Conservation (phyloP, 2,113 vertebrate species). For the Salvelinus alpinus region DNA sequence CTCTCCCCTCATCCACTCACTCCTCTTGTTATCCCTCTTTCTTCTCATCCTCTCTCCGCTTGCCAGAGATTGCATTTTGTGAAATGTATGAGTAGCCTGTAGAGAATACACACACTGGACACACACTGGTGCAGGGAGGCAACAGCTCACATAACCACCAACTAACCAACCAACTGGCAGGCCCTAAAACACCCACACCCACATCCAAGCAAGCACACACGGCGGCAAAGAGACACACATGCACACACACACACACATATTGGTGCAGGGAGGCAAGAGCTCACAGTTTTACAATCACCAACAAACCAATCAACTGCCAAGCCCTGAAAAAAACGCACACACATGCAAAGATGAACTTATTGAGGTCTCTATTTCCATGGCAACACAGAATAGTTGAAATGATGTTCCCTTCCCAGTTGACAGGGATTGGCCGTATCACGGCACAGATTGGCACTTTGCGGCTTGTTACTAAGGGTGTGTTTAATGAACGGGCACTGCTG, state of each 20-base stretch:
- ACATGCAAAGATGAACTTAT: conserved; percentile 74
- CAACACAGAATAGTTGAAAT: conserved; percentile 81
- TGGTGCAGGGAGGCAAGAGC: conserved; percentile 28
- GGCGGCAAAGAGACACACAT: neutral
- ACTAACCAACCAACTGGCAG: conserved; percentile 14
- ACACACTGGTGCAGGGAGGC: neutral
- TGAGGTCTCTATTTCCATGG: conserved; percentile 79
- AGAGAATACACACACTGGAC: neutral
- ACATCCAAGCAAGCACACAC: conserved; percentile 30
- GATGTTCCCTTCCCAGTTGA: conserved; percentile 76
- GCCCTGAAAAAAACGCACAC: conserved; percentile 21
- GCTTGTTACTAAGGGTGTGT: conserved; percentile 77
- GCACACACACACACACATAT: conserved; percentile 24
- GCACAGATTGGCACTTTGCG: conserved; percentile 75
- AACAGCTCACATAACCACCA: conserved; percentile 11
- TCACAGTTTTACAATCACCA: conserved; percentile 54
- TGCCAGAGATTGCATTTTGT: conserved; percentile 10
- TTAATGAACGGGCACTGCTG: conserved; percentile 56
- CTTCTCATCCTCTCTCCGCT: conserved; percentile 36
- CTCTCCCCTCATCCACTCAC: conserved; percentile 10
- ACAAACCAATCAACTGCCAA: conserved; percentile 36
- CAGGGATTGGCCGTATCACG: conserved; percentile 75
- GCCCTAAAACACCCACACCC: conserved; percentile 10
- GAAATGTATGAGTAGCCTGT: neutral
- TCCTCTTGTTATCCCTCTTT: conserved; percentile 35